Evolutionary conservation across 2,797 vertebrate genomes (phyloP), one percentile per base, ranked within the genome.

Genomic region (Gymnothorax reevesii): DNA sequence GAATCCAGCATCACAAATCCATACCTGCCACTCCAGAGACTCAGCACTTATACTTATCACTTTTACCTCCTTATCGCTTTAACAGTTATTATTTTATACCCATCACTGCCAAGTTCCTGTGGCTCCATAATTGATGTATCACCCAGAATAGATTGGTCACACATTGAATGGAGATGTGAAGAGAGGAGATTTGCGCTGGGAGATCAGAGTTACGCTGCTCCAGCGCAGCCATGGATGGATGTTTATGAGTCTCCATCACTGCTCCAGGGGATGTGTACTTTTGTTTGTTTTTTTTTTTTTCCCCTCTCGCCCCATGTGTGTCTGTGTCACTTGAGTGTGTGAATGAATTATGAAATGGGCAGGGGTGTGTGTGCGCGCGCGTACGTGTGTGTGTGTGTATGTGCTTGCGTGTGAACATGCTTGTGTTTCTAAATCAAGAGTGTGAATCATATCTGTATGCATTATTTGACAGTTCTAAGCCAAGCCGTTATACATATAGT

Each of bases 181-280:
- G 7, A 2, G 17, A 20, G 22, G 17, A 64, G 59, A n/a, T 91
- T 88, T 87, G 85, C 88, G 83, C 86, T 69, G 86, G 9, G 42
- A 10, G 27, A 87, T 54, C 90, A 89, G 93, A 93, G 92, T 93
- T 93, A 88, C 88, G 88, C 86, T 82, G 83, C 85, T 80, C 22
- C 2, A 55, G 33, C 20, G 20, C 77, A 75, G 71, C 27, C 33
- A 42, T 49, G 73, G 15, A 52, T 22, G 17, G 75, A 42, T 54
- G 42, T 79, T 52, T 54, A 54, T 25, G 22, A 79, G 15, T 22
- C 49, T 22, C 17, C 75, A 54, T 54, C 17, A 3, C n/a, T 54
- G 42, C 49, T 22, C 75, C 49, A 22, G 15, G 17, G 42, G n/a
- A 15, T 10, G 54, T 22, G 54, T 33, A 75, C 10, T 12, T 42